Base-by-base conservation (phyloP, 2,888 invertebrate genomes). In the Megamerina dolium region DNA sequence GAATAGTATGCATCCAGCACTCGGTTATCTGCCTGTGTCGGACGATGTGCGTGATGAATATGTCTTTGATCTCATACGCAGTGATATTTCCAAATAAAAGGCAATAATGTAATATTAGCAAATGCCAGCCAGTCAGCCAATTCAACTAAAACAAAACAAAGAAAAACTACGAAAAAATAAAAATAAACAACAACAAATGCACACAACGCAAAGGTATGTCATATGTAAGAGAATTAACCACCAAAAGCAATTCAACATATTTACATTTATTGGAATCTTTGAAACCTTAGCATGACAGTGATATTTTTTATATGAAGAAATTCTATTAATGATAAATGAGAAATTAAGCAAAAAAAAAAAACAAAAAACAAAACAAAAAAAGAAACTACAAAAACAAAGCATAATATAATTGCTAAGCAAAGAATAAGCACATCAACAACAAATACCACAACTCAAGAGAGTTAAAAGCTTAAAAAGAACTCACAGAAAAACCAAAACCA, bases 1-100 rank as follows among this genome's bases (percentile, higher is more conserved):
- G 20, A 59, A 63, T 37, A 56, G 59, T 38, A 48, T 70, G 45
- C 65, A 69, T 48, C 60, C 65, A 38, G 62, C 64, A 35, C 61
- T 70, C 14, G 60, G 63, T 23, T 64, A 57, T 48, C 55, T 58
- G 16, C 64, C 63, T 27, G 62, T 64, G n/a, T 57, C 66, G 34
- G 64, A 66, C 50, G 64, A 70, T 45, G 54, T 64, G 39, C 68
- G 68, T 44, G 66, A 71, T 54, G 63, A 69, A 54, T 70, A 60
- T 47, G 63, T 70, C 40, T 65, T 68, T 52, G 65, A 69, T 53
- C 52, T 68, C 56, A 55, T 71, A 52, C 64, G 69, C 43, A 57
- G 63, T 45, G 70, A 71, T 59, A 55, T 70, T 32, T 55, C 51
- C 45, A 51, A 59, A 33, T 65, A 58, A 52, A 51, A 36, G 20